These are phyloP conservation scores for Adrianichthys oophorus DNA, from an alignment of 2,797 vertebrate genomes.

Conservation along the genomic window DNA sequence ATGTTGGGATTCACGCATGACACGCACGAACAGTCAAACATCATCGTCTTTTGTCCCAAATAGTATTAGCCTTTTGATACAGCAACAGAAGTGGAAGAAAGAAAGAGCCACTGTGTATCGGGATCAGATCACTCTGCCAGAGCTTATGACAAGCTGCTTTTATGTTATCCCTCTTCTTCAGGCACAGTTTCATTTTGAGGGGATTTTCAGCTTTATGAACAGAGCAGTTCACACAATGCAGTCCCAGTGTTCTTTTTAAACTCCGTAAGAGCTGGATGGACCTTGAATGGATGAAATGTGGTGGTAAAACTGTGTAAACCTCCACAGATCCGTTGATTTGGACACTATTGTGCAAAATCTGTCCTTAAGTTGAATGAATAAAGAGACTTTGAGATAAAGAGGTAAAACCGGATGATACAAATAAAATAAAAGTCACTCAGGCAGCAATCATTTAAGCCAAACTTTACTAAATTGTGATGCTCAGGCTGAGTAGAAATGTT, in stretches of 20 bases:
- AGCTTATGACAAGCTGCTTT: conserved; percentile 1
- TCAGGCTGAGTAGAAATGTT: too few relatives aligned
- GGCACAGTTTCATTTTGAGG: conserved; percentile 10
- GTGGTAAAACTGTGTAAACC: neutral
- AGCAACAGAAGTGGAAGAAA: neutral
- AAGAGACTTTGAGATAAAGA: neutral
- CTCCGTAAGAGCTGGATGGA: neutral
- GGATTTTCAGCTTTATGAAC: conserved; percentile 1
- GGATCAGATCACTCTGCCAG: conserved; percentile 1
- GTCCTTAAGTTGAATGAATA: neutral
- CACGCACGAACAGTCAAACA: neutral
- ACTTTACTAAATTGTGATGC: too few relatives aligned
- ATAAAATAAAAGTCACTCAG: too few relatives aligned
- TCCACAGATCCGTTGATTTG: neutral
- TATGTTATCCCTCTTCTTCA: conserved; percentile 1
- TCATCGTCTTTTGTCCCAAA: neutral
- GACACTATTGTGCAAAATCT: neutral
- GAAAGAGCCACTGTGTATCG: neutral
- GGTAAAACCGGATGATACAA: neutral
- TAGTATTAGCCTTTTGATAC: neutral
- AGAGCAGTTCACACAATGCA: neutral
- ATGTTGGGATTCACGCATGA: neutral
- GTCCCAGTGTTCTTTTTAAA: neutral
- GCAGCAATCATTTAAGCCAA: too few relatives aligned
- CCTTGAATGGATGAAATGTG: neutral